Evolutionary conservation across 1,140 invertebrate species (phyloP).

Genomic region (Rhyacophila brunnea): DNA sequence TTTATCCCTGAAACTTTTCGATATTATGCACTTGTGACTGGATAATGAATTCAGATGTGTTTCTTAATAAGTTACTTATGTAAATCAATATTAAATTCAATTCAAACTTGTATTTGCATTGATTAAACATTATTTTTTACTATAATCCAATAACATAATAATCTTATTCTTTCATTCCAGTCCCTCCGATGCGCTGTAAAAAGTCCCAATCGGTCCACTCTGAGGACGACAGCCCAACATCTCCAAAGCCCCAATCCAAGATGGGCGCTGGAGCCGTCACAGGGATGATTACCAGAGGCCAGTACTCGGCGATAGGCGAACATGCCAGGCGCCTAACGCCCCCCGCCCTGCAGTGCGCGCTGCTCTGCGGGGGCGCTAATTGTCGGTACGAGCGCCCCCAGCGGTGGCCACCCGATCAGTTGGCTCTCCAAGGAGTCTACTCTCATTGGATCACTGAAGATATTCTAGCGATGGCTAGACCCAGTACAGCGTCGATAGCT

Average conservation of each 20-base stretch:
- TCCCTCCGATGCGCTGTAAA: no score
- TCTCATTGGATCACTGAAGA: slow-evolving; percentile 87
- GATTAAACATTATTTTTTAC: no score
- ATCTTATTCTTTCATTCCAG: no score
- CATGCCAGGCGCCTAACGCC: slow-evolving; percentile 55
- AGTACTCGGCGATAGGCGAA: slow-evolving; percentile 46
- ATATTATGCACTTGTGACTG: no score
- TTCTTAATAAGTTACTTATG: no score
- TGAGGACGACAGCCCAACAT: slow-evolving; percentile 41
- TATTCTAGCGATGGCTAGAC: slow-evolving; percentile 84
- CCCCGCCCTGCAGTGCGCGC: slow-evolving; percentile 67
- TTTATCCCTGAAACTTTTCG: no score
- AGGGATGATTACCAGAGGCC: slow-evolving; percentile 31
- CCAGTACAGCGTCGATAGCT: slow-evolving; percentile 70
- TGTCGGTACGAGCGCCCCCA: slow-evolving; percentile 79
- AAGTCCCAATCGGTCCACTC: slow-evolving; percentile 28
- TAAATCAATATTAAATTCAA: no score
- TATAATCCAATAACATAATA: no score
- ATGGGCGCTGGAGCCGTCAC: slow-evolving; percentile 22
- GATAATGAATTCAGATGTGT: no score
- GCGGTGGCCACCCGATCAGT: slow-evolving; percentile 63
- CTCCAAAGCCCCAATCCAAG: background rate
- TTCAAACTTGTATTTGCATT: no score
- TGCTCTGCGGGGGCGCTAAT: slow-evolving; percentile 78
- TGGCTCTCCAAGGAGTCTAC: slow-evolving; percentile 76